A percentile compares a stretch with the other conserved stretches of the same genome.
phyloP scores from a whole-genome alignment of 2,113 vertebrate genomes.

The Cervus canadensis region DNA sequence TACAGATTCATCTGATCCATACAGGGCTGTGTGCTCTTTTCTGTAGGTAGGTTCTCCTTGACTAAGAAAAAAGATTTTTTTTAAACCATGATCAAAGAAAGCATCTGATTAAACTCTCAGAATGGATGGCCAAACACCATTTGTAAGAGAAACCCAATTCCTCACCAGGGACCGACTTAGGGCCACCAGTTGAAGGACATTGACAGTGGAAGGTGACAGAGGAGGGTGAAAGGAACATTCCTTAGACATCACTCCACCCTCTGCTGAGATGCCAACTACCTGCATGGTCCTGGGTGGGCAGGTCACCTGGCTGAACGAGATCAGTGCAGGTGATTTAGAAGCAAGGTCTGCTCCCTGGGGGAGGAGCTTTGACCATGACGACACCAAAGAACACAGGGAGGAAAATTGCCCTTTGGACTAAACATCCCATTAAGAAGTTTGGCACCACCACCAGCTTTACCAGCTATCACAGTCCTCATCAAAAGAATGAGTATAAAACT shows the following conservation, averaged over 20 bases:
- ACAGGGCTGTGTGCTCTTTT: background rate
- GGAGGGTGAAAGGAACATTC: background rate
- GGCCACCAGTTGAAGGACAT: background rate
- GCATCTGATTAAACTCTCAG: background rate
- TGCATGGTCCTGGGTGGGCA: background rate
- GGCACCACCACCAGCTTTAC: background rate
- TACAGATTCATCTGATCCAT: background rate
- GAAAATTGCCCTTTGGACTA: background rate
- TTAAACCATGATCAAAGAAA: background rate
- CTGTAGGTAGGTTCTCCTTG: background rate
- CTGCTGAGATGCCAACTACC: background rate
- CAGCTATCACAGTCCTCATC: conserved; percentile 1
- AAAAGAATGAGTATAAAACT: background rate
- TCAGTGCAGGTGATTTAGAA: background rate
- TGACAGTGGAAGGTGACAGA: background rate
- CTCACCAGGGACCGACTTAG: background rate
- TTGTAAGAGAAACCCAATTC: background rate
- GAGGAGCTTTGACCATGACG: background rate
- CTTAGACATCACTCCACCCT: background rate
- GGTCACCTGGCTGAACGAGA: background rate
- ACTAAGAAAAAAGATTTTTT: background rate
- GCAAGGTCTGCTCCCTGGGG: background rate
- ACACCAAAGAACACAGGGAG: background rate
- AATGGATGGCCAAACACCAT: background rate
- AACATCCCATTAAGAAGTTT: background rate